Evolutionary conservation across 1,140 invertebrate genomes (phyloP), one percentile per base, ranked within the genome.

Genomic region (Teleopsis dalmanni): DNA sequence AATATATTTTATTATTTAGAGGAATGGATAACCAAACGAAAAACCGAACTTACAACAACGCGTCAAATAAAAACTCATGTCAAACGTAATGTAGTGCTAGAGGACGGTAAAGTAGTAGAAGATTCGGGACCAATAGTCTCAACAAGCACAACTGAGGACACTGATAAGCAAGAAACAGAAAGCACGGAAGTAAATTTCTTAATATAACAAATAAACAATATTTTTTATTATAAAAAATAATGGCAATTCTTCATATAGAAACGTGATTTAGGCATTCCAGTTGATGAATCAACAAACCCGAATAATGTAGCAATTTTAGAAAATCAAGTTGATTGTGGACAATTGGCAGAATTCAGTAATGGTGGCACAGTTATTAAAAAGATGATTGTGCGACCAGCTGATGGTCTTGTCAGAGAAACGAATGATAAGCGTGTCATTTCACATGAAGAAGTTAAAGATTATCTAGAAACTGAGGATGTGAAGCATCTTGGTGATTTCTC

Each of bases 21-120:
- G 73, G 88, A 92, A 85, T 90, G 87, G 86, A 82, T 91, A 59
- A 90, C 86, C 48, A 84, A 86, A 61, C 88, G 87, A 72, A 88
- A 86, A 68, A 85, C 84, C 52, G 88, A 91, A 73, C 79, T 91
- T 62, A 88, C 85, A 38, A 93, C 88, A 38, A 90, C 85, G 34
- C 79, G 87, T 50, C 88, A 93, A 71, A 91, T 92, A 51, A 88
- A 91, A 60, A 92, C 88, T 8, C 74, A 88, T 50, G 88, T 92
- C 1, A 90, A 92, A 65, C 75, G 89, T n/a, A 87, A 92, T 66
- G 78, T 93, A 19, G 79, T 91, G 35, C 72, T 93, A 37, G 88
- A 93, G 76, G 89, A 92, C 75, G 90, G 90, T 27, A 84, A 87
- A 59, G 85, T 94, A 3, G 82, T 94, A 48, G 85, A 84, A 51